A percentile compares a stretch with the other conserved stretches of the same genome.
These are phyloP conservation scores for Urocyon cinereoargenteus DNA, from an alignment of 2,797 vertebrate species.

Conservation along the genomic window DNA sequence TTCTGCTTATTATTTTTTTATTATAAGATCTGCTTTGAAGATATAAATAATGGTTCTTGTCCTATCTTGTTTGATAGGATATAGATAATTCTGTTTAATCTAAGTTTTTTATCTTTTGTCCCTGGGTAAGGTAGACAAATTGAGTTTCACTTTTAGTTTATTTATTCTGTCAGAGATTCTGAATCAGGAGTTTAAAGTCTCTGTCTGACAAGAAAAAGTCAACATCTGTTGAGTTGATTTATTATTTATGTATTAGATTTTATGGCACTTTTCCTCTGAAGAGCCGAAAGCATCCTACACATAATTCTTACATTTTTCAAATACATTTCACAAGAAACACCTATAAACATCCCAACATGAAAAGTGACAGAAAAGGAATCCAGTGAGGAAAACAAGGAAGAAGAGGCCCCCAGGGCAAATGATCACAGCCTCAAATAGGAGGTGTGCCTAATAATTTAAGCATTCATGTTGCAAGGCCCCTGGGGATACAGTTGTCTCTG, in stretches of 20 bases:
- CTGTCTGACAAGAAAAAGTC: slow-evolving; percentile 73
- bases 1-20: slow-evolving; percentile 45
- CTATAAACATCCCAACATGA: slow-evolving; percentile 70
- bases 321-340: slow-evolving; percentile 70
- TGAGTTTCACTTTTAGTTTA: slow-evolving; percentile 75
- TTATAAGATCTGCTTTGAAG: slow-evolving; percentile 47
- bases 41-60: slow-evolving; percentile 35
- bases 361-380: slow-evolving; percentile 54
- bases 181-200: slow-evolving; percentile 63
- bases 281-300: slow-evolving; percentile 56
- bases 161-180: slow-evolving; percentile 70
- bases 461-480: neutral
- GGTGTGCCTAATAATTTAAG: neutral
- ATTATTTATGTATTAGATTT: slow-evolving; percentile 78
- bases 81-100: slow-evolving; percentile 72
- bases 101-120: slow-evolving; percentile 65
- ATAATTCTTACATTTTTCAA: slow-evolving; percentile 75
- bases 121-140: slow-evolving; percentile 73
- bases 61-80: slow-evolving; percentile 35
- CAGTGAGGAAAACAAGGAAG: slow-evolving; percentile 7
- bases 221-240: slow-evolving; percentile 78
- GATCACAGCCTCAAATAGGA: neutral
- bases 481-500: neutral
- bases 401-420: slow-evolving; percentile 18
- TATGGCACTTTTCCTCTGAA: slow-evolving; percentile 70